phyloP scores from a whole-genome alignment of 1,140 invertebrate genomes.

The Drosophila sechellia region DNA sequence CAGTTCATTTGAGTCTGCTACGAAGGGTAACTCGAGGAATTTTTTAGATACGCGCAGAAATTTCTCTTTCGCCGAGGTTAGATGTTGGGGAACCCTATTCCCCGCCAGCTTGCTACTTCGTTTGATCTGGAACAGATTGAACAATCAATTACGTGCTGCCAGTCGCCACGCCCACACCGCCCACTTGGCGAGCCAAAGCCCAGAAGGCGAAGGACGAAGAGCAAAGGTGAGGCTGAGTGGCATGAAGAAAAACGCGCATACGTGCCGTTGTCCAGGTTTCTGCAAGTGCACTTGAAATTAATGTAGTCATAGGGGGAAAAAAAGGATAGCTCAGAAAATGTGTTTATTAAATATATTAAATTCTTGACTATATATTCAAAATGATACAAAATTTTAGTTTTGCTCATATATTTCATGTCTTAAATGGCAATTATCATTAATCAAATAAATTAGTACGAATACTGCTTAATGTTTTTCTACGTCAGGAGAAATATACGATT shows the following conservation, averaged over 20 bases:
- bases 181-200: background rate
- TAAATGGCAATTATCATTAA: too few relatives aligned
- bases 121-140: slow-evolving; percentile 81
- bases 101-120: slow-evolving; percentile 31
- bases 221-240: slow-evolving; percentile 31
- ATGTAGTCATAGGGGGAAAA: background rate
- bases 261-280: slow-evolving; percentile 73
- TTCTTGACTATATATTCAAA: background rate
- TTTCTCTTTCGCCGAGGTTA: slow-evolving; percentile 38
- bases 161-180: slow-evolving; percentile 60
- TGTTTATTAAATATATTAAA: background rate
- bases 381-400: too few relatives aligned
- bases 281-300: slow-evolving; percentile 7
- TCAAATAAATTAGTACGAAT: too few relatives aligned
- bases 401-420: too few relatives aligned
- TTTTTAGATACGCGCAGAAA: slow-evolving; percentile 74
- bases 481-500: too few relatives aligned
- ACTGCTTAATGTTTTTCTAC: too few relatives aligned
- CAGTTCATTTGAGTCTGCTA: slow-evolving; percentile 66
- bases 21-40: slow-evolving; percentile 17
- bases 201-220: slow-evolving; percentile 16
- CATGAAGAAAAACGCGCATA: slow-evolving; percentile 70
- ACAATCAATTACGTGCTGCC: slow-evolving; percentile 79
- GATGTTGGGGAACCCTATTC: background rate
- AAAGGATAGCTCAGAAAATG: too few relatives aligned